Conservation (phyloP, 2,113 vertebrate species). For the Pollimyrus isidori region DNA sequence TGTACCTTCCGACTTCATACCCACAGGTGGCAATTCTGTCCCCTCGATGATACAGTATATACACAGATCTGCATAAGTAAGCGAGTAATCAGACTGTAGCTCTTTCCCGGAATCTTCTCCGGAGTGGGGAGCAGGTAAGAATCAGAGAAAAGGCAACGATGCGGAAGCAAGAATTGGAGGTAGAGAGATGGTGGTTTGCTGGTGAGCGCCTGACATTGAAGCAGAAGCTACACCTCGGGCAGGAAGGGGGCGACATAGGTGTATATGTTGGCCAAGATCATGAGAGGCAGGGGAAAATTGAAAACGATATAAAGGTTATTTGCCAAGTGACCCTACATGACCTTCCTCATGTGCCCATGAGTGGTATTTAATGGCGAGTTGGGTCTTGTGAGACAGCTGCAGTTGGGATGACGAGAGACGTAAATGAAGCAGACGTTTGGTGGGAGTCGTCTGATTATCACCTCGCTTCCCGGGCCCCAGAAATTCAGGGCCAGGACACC, state of each 20-base stretch:
- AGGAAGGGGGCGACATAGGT: background rate
- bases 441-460: background rate
- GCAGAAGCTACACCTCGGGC: background rate
- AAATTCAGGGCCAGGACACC: background rate
- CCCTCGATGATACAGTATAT: background rate
- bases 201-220: background rate
- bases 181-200: background rate
- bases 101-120: background rate
- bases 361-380: background rate
- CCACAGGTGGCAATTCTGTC: background rate
- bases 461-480: background rate
- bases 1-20: background rate
- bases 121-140: background rate
- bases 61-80: background rate
- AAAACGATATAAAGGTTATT: background rate
- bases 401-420: background rate
- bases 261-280: background rate
- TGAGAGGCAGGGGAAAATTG: background rate
- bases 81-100: background rate
- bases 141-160: background rate
- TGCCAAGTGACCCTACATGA: background rate
- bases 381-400: background rate
- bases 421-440: background rate
- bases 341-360: background rate
- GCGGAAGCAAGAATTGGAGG: background rate